Base-by-base conservation (phyloP, 2,888 invertebrate species). In the Mantis religiosa region DNA sequence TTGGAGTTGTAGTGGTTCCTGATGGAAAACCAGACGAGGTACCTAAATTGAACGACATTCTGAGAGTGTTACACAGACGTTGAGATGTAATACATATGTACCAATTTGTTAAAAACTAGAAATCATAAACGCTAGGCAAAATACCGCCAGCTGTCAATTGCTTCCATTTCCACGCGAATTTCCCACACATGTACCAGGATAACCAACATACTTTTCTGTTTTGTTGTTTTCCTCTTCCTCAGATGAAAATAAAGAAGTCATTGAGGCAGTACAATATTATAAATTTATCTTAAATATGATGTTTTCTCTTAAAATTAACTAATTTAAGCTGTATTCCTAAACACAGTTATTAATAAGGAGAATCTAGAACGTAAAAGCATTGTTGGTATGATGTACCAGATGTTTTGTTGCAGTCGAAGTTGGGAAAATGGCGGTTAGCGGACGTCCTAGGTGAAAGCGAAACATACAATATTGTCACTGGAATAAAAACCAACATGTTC, bases 1-100 rank as follows among this genome's bases (percentile, higher is more conserved):
- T 93, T 81, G 94, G 93, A 81, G 94, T 94, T 12, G 94, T 93
- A 1, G 95, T 93, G 86, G 94, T 94, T 83, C 94, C 93, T 86
- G 93, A 93, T n/a, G 95, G 95, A 92, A 93, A 93, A 47, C 92
- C 92, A 89, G 88, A 89, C 12, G 90, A 88, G 25, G 90, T 89
- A 30, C 91, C 91, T 84, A 91, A 91, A 90, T 89, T 91, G 87
- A 91, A 91, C 20, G 91, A 88, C 93, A 93, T 93, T 83, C 54
- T 71, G 54, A 20, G 20, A 3, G 15, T 71, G 25, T 71, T 71
- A 6, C 6, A 71, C 0, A 20, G 1, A 71, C 25, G 41, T 20
- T 71, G 2, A 25, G 54, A 14, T 71, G 4, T 71, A 71, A 71
- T 41, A 12, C 41, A 41, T 41, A 1, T 1, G 41, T 41, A 41